Conservation (phyloP, 2,113 vertebrate genomes). For the Indri indri region DNA sequence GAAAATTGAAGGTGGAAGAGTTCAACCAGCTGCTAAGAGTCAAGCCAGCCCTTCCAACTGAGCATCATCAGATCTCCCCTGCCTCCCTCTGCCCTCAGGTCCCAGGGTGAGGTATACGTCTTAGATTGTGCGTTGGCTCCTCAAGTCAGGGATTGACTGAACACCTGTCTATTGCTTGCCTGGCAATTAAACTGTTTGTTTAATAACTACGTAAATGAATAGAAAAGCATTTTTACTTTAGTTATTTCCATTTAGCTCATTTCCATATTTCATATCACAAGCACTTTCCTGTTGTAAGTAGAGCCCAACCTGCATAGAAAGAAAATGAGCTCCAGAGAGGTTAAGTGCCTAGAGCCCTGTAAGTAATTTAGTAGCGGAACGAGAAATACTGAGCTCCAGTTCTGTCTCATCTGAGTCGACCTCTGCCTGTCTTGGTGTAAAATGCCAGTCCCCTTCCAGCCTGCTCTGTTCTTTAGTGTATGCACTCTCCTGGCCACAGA, state of each 20-base stretch:
- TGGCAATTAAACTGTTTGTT: background rate
- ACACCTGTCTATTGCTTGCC: background rate
- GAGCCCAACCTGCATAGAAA: constrained; percentile 12
- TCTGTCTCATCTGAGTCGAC: background rate
- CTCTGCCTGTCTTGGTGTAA: background rate
- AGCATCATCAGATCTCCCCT: background rate
- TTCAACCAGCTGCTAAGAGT: background rate
- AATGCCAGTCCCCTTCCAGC: background rate
- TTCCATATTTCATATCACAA: constrained; percentile 48
- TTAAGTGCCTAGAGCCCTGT: constrained; percentile 47
- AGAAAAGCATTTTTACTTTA: background rate
- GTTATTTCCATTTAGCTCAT: constrained; percentile 34
- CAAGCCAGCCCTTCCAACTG: background rate
- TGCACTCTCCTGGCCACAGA: background rate
- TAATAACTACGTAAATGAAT: background rate
- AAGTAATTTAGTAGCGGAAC: constrained; percentile 22
- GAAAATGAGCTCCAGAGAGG: constrained; percentile 52
- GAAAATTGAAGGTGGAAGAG: background rate
- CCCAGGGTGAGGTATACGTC: background rate
- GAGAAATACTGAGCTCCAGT: background rate
- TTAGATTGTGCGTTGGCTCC: background rate
- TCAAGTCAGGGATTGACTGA: background rate
- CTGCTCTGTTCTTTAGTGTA: background rate
- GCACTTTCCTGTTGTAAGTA: constrained; percentile 14
- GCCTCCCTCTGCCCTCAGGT: background rate